Percentiles rank a stretch among this genome's conserved stretches.
phyloP scores from a whole-genome alignment of 2,888 invertebrate genomes.

The Pachydiplax longipennis region DNA sequence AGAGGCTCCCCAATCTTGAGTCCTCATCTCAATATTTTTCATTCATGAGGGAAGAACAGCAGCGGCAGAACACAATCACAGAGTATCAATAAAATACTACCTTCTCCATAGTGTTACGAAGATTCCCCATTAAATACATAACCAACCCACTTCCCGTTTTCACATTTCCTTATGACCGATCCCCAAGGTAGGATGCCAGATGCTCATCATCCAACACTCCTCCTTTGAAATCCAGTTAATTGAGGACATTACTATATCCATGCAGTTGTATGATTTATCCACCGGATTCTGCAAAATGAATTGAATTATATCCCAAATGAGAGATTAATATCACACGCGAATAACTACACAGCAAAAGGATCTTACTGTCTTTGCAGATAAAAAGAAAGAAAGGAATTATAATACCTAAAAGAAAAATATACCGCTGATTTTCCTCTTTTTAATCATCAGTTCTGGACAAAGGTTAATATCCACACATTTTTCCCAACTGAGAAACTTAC shows the following conservation, averaged over 20 bases:
- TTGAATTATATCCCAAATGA: background rate
- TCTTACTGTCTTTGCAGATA: background rate
- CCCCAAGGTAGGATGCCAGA: background rate
- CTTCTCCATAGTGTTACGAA: background rate
- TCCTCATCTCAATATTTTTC: background rate
- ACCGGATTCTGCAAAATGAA: background rate
- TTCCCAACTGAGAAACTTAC: too few relatives aligned
- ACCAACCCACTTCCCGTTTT: background rate
- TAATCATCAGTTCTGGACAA: too few relatives aligned
- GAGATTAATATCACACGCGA: background rate
- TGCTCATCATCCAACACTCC: conserved; percentile 1
- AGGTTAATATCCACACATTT: too few relatives aligned
- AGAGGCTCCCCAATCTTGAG: background rate
- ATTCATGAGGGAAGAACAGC: background rate
- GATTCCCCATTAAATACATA: background rate
- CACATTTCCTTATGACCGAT: background rate
- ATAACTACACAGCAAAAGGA: background rate
- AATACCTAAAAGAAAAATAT: background rate
- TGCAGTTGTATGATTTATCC: background rate
- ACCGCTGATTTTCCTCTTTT: too few relatives aligned
- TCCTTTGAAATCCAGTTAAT: conserved; percentile 18
- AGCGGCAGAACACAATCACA: background rate
- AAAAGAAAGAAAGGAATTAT: background rate
- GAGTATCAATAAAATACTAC: background rate
- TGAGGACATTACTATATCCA: background rate